phyloP scores from a whole-genome alignment of 2,888 invertebrate species.

The Ophioninae sp. region DNA sequence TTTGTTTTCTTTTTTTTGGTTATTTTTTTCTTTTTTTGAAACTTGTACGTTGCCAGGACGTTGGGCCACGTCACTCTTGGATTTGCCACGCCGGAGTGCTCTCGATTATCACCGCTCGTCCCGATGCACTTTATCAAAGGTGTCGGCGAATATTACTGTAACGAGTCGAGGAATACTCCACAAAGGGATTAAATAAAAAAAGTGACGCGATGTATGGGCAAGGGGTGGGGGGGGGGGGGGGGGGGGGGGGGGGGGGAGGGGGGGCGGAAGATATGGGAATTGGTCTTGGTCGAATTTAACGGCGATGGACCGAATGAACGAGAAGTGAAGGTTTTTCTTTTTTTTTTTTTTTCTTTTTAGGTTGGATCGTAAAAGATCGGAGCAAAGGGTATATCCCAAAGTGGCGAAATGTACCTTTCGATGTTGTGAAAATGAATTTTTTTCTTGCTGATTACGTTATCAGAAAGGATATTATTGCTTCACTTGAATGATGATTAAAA shows the following conservation, averaged over 20 bases:
- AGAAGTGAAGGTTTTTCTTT: too few relatives aligned
- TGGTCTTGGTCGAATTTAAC: background rate
- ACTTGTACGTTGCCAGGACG: conserved; percentile 54
- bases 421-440: background rate
- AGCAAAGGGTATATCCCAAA: too few relatives aligned
- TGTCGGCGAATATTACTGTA: conserved; percentile 52
- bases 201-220: too few relatives aligned
- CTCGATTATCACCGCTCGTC: conserved; percentile 60
- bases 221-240: too few relatives aligned
- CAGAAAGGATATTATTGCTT: background rate
- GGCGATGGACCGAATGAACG: too few relatives aligned
- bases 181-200: conserved; percentile 7
- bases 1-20: conserved; percentile 29
- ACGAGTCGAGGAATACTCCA: conserved; percentile 52
- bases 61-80: conserved; percentile 50
- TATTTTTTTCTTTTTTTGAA: too few relatives aligned
- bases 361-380: too few relatives aligned
- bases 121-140: conserved; percentile 61
- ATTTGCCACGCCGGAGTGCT: conserved; percentile 54
- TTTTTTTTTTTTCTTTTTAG: too few relatives aligned
- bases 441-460: background rate
- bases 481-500: background rate
- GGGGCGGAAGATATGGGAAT: background rate
- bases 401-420: background rate
- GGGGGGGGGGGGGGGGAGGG: background rate